Evolutionary conservation across 2,797 vertebrate species (phyloP), one percentile per base, ranked within the genome.

Genomic region (Acanthurus tractus): DNA sequence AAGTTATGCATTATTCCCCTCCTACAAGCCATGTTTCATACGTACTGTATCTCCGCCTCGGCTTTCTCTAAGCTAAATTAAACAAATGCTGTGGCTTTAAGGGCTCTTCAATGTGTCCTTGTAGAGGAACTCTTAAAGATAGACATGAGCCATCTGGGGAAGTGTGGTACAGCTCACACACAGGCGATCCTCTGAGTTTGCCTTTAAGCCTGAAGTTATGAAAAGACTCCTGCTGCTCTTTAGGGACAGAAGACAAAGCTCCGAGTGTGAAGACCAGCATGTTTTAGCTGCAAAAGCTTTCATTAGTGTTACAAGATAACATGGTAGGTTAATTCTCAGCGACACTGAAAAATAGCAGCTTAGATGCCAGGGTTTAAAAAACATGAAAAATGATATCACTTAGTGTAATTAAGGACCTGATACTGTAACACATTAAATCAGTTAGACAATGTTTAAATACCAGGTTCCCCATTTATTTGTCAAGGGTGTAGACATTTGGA

Each of bases 401-500:
- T 18, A 54, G 40, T 82, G 52, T 74, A 79, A 85, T 82, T 82
- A 62, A 65, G 45, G 72, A 59, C 67, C 8, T 34, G 36, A 82
- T 59, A 77, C 34, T 46, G 57, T 49, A 53, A 14, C 34, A 61
- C 70, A 77, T 76, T 85, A 70, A 80, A 83, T 82, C 49, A 64
- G 69, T 54, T 46, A 15, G 17, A 76, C 62, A 72, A 74, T 57
- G 55, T 79, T 86, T 74, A 61, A 77, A 84, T 82, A 83, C 61
- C 63, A 81, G 44, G 18, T 34, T 45, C 45, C 13, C 7, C 78
- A 70, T 85, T 84, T 72, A 84, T 73, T 76, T 36, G 42, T 78
- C 54, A 56, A 36, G n/a, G 71, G 74, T 72, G 68, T 67, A 63
- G 61, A 74, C 63, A 74, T 82, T 62, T 61, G 64, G 73, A 83